Conservation (phyloP, 2,113 vertebrate species). For the Carassius auratus region DNA sequence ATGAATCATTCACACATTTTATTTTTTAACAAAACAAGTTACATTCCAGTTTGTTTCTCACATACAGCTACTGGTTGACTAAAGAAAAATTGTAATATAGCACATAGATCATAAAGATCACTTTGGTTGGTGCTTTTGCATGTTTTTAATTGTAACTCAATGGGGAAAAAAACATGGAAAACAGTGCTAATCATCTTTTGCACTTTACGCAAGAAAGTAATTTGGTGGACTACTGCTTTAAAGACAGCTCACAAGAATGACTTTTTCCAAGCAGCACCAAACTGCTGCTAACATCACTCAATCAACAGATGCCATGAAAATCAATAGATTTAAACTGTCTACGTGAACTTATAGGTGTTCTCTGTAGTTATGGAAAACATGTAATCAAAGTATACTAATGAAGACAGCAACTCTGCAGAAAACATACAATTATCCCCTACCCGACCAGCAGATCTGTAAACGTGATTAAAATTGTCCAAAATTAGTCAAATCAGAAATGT, state of each 20-base stretch:
- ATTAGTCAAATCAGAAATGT: constrained; percentile 38
- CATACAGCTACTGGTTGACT: not conserved
- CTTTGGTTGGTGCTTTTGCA: no score
- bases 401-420: constrained; percentile 30
- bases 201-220: not conserved
- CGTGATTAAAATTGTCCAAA: constrained; percentile 37
- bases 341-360: constrained; percentile 23
- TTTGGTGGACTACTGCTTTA: not conserved
- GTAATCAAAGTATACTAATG: constrained; percentile 40
- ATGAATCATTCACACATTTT: not conserved
- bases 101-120: not conserved
- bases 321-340: constrained; percentile 6
- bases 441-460: constrained; percentile 12
- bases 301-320: constrained; percentile 10
- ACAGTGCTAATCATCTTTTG: not conserved
- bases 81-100: not conserved
- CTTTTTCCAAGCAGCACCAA: not conserved
- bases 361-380: not conserved
- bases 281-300: not conserved
- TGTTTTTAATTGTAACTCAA: no score
- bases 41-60: not conserved
- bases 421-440: constrained; percentile 37
- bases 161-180: no score
- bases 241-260: not conserved
- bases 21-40: not conserved